Percentiles rank a stretch among this genome's conserved stretches.
Evolutionary conservation across 2,888 invertebrate species (phyloP).

Genomic region (Apamea sordens): DNA sequence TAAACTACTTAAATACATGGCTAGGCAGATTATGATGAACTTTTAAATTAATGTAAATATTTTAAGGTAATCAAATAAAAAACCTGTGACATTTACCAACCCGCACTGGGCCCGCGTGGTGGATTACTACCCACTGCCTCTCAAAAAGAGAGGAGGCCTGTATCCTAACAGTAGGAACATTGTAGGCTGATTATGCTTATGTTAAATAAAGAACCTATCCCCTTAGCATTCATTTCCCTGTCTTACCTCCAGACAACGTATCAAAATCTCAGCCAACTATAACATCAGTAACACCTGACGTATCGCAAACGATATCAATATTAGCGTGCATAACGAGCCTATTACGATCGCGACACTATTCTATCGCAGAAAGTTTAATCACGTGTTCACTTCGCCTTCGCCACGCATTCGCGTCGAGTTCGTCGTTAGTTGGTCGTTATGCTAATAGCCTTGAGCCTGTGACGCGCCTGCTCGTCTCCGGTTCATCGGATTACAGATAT

Average conservation of each 20-base stretch:
- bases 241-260: not conserved
- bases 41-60: no score
- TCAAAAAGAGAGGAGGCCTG: no score
- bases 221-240: not conserved
- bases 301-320: slow-evolving; percentile 32
- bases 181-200: no score
- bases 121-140: no score
- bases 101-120: no score
- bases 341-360: slow-evolving; percentile 37
- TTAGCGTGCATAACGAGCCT: slow-evolving; percentile 22
- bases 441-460: slow-evolving; percentile 69
- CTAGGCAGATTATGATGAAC: no score
- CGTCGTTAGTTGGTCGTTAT: slow-evolving; percentile 77
- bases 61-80: no score
- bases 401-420: slow-evolving; percentile 38
- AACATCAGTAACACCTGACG: not conserved
- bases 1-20: no score
- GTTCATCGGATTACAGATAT: slow-evolving; percentile 60
- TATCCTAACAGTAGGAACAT: no score
- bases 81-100: no score
- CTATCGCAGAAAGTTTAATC: slow-evolving; percentile 53
- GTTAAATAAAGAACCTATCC: no score
- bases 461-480: slow-evolving; percentile 60
- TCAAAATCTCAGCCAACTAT: not conserved
- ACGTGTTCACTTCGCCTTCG: slow-evolving; percentile 34